Base-by-base conservation (phyloP, 2,888 invertebrate species). In the Noctua fimbriata region DNA sequence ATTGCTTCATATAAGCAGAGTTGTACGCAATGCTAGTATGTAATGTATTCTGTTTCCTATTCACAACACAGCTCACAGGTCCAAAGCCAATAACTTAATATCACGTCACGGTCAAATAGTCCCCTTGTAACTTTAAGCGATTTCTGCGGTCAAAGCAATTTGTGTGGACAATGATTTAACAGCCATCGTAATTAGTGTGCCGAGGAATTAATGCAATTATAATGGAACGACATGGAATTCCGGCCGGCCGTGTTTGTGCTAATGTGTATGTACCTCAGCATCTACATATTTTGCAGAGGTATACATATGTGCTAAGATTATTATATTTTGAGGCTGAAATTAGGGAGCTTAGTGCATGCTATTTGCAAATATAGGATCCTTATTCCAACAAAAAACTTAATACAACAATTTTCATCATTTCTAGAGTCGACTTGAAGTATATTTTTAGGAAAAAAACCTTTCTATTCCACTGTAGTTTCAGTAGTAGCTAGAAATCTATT, bases 151-250 rank as follows among this genome's bases (percentile, higher is more conserved):
- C 88, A 87, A 87, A 87, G 88, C 91, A 92, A 92, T 92, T 92
- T 91, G 89, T 83, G 85, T 86, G 87, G 89, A 91, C 92, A 90
- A 91, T 91, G 91, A 92, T 91, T 90, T 89, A 90, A 91, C 88
- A 85, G 89, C 88, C 82, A 88, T 89, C 89, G 91, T 91, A 91
- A 92, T 92, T 90, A 91, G 91, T 91, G 89, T 89, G 84, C 85
- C 79, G 85, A 84, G 84, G 88, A 85, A 89, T 90, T 90, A 91
- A 90, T 88, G 90, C 89, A 92, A 92, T 91, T 91, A 90, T 90
- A 89, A 89, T 90, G 87, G 88, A 79, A 89, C 83, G 77, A 83
- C 86, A 77, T 69, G 79, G 88, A 79, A 89, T 88, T 79, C 86
- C 81, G 71, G 58, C 75, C 65, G 81, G 70, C 47, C 76, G 66